phyloP scores from a whole-genome alignment of 37 sponge, comb jelly and placozoan species.

The Aplysina aerophoba region DNA sequence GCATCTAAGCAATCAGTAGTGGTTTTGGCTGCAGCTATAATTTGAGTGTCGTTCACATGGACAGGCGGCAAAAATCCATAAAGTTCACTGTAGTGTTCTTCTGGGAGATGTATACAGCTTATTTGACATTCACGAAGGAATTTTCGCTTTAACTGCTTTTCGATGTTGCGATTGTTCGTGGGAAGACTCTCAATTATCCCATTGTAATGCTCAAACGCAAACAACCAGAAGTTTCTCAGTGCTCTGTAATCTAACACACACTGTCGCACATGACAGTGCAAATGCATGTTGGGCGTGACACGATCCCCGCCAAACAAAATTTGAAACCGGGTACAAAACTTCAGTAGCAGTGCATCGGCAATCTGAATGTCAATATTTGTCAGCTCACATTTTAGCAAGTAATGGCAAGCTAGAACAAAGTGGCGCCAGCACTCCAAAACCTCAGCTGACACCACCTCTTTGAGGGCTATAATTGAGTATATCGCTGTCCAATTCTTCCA shows the following conservation, averaged over 20 bases:
- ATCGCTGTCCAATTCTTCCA: neutral
- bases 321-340: slow-evolving; percentile 39
- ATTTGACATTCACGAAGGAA: slow-evolving; percentile 11
- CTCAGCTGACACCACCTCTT: neutral
- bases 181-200: slow-evolving; percentile 34
- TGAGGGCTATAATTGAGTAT: neutral
- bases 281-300: slow-evolving; percentile 62
- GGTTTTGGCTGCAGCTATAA: neutral
- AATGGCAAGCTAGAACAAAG: slow-evolving; percentile 43
- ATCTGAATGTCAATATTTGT: slow-evolving; percentile 27
- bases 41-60: neutral
- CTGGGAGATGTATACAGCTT: neutral
- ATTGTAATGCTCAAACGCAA: slow-evolving; percentile 53
- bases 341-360: slow-evolving; percentile 41
- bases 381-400: neutral
- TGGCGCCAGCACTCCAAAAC: slow-evolving; percentile 30
- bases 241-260: slow-evolving; percentile 54
- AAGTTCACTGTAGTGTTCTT: neutral
- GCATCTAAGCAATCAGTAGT: neutral
- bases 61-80: neutral
- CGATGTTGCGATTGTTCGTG: slow-evolving; percentile 40
- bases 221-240: slow-evolving; percentile 39
- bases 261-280: slow-evolving; percentile 33
- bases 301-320: slow-evolving; percentile 22
- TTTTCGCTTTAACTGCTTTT: slow-evolving; percentile 31